These are phyloP conservation scores for Xiphorhynchus elegans DNA, from an alignment of 2,113 vertebrate genomes.

Conservation along the genomic window DNA sequence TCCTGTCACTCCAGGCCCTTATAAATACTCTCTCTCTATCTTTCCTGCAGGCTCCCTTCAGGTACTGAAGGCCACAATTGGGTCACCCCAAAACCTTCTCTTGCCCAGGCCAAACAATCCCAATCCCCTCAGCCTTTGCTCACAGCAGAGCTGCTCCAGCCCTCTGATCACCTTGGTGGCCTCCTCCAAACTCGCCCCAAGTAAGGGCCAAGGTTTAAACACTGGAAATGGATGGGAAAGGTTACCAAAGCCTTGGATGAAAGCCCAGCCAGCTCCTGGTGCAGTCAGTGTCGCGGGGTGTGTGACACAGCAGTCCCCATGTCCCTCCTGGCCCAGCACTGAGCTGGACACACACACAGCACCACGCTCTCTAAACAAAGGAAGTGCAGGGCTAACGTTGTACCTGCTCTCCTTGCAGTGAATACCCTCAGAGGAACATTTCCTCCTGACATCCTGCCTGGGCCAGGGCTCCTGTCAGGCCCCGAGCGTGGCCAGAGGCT, in stretches of 20 bases:
- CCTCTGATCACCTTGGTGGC: neutral
- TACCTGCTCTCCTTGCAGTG: constrained; percentile 18
- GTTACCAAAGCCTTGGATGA: neutral
- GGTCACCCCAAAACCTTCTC: neutral
- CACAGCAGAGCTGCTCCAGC: neutral
- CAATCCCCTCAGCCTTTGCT: neutral
- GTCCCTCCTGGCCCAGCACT: neutral
- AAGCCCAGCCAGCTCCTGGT: neutral
- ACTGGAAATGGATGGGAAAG: neutral
- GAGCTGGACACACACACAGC: neutral
- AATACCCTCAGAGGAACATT: constrained; percentile 20
- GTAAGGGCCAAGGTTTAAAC: neutral
- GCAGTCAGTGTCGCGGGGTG: neutral
- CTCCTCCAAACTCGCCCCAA: neutral
- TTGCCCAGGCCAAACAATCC: neutral
- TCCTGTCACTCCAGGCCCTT: neutral
- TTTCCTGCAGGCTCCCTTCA: neutral
- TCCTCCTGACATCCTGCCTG: constrained; percentile 31
- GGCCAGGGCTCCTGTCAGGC: neutral
- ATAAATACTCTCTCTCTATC: neutral
- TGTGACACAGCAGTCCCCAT: neutral
- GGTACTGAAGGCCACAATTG: neutral
- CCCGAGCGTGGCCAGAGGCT: neutral
- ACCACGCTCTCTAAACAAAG: neutral
- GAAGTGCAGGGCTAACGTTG: neutral